Evolutionary conservation across 2,113 vertebrate genomes (phyloP), one percentile per base, ranked within the genome.

Genomic region (Ginglymostoma cirratum): DNA sequence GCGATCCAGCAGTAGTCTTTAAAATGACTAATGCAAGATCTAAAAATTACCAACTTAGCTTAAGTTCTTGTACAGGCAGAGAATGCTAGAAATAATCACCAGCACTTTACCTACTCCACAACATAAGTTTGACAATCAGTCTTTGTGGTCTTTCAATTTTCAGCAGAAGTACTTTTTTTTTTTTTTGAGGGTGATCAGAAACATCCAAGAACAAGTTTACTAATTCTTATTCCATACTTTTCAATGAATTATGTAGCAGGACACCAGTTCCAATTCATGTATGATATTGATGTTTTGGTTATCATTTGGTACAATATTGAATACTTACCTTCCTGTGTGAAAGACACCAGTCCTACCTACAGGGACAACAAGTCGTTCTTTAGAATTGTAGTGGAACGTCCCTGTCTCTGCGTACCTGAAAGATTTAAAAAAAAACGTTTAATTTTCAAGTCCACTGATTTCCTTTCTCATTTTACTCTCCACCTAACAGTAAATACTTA

Each of bases 241-340:
- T 66, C 89, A 93, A 66, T n/a, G 5, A 21, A 66, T 34, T 66
- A 38, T 38, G 42, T n/a, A 66, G 34, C 17, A 66, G 5, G 6
- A 21, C 15, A 38, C 21, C 61, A 93, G 19, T 93, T 93, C 61
- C 61, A 23, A n/a, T 38, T 34, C 23, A 34, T 8, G 21, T 67
- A 24, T 23, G 55, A 42, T 93, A 30, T 93, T 19, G 66, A n/a
- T 38, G 38, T 8, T 93, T 38, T 17, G 66, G 15, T 34, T 61
- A 65, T 55, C 52, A 55, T 90, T 61, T 61, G 87, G 27, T 90
- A 69, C 66, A 95, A 72, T 34, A 48, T 72, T 52, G 52, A 95
- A 95, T 10, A 34, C 94, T 95, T 48, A 95, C 94, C 94, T 95
- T 76, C 67, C 45, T 72, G 94, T 95, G 69, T 14, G 42, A 95